These are phyloP conservation scores for Acanthaster planci DNA, from an alignment of 35 echinoderm and acorn worm species.

Conservation along the genomic window DNA sequence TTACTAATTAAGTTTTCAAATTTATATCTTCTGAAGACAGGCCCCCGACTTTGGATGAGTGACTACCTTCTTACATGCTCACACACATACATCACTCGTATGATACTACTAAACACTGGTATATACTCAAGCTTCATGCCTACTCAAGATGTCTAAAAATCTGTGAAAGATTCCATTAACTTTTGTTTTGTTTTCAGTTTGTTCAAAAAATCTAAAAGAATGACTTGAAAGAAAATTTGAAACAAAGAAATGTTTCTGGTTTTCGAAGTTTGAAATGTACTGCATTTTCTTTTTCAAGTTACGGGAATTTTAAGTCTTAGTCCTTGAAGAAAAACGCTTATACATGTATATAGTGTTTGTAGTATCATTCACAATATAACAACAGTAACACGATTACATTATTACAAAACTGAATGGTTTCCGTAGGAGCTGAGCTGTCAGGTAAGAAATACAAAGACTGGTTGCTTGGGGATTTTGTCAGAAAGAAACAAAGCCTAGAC, in stretches of 20 bases:
- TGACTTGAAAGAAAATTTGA: too few relatives aligned
- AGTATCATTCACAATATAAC: slow-evolving; percentile 32
- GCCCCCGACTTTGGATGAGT: not conserved
- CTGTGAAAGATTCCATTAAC: too few relatives aligned
- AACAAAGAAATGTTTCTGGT: too few relatives aligned
- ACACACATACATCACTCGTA: not conserved
- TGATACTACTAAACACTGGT: slow-evolving; percentile 12
- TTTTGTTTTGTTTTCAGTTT: too few relatives aligned
- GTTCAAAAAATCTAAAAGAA: too few relatives aligned
- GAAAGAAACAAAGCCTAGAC: too few relatives aligned
- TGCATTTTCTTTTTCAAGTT: too few relatives aligned
- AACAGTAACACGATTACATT: not conserved
- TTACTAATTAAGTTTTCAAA: not conserved
- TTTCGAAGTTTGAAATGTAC: too few relatives aligned
- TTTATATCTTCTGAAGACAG: slow-evolving; percentile 30
- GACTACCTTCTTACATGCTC: not conserved
- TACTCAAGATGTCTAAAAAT: too few relatives aligned
- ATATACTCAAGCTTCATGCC: not conserved
- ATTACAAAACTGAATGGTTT: not conserved
- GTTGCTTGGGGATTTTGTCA: too few relatives aligned
- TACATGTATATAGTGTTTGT: not conserved
- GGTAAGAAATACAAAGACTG: not conserved
- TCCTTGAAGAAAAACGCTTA: too few relatives aligned
- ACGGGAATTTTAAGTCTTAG: too few relatives aligned
- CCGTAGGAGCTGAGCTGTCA: not conserved